These are phyloP conservation scores for Ganaspis brasiliensis DNA, from an alignment of 2,888 invertebrate species.

Conservation along the genomic window DNA sequence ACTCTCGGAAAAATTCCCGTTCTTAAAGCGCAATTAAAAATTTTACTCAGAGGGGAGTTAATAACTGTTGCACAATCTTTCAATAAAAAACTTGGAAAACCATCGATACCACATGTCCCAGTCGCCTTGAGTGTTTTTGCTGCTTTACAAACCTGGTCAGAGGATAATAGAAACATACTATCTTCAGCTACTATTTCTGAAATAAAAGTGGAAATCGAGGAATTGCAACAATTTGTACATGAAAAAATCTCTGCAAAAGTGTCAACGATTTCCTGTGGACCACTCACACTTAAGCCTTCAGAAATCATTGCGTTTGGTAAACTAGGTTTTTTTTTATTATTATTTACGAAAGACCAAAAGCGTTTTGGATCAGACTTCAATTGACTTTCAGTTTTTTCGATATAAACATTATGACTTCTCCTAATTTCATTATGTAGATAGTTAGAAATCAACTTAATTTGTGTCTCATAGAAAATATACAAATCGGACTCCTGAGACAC, in stretches of 20 bases:
- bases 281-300: not conserved
- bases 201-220: not conserved
- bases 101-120: not conserved
- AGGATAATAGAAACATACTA: not conserved
- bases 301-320: too few species aligned
- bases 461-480: too few species aligned
- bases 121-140: not conserved
- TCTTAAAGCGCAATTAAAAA: not conserved
- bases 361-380: too few species aligned
- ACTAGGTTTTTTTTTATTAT: too few species aligned
- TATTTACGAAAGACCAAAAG: too few species aligned
- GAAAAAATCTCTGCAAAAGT: not conserved
- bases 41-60: not conserved
- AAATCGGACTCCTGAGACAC: too few species aligned
- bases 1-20: not conserved
- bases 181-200: too few species aligned
- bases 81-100: not conserved
- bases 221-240: not conserved
- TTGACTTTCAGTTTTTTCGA: too few species aligned
- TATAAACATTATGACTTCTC: too few species aligned
- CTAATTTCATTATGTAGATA: too few species aligned
- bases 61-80: not conserved
- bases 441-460: too few species aligned
- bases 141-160: not conserved
- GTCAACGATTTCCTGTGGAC: not conserved